Evolutionary conservation across 2,888 invertebrate genomes (phyloP).

Genomic region (Eupithecia exiguata): DNA sequence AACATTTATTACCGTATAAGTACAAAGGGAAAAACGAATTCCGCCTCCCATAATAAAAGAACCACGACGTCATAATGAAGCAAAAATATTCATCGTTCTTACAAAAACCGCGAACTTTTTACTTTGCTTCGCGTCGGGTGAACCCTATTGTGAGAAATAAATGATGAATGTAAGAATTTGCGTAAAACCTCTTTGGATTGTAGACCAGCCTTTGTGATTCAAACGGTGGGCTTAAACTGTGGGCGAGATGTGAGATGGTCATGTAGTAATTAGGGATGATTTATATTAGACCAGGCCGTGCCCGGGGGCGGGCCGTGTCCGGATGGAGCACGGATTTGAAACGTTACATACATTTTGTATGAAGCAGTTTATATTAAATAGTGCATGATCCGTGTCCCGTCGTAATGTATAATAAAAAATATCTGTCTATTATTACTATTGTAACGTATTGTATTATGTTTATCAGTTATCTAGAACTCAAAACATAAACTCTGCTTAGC

Average conservation of each 20-base stretch:
- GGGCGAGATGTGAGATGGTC: neutral
- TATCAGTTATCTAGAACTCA: no score
- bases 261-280: neutral
- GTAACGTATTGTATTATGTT: no score
- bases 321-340: no score
- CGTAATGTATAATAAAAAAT: no score
- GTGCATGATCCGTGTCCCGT: no score
- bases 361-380: no score
- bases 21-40: neutral
- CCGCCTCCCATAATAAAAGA: conserved; percentile 8
- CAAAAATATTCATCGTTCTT: conserved; percentile 25
- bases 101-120: conserved; percentile 27
- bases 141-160: conserved; percentile 20
- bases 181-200: conserved; percentile 10
- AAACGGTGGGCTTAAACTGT: neutral
- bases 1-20: neutral
- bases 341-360: no score
- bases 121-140: conserved; percentile 19
- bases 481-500: no score
- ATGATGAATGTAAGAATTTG: conserved; percentile 12
- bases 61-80: conserved; percentile 10
- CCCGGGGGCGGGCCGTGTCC: no score
- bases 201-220: neutral
- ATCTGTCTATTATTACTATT: no score
- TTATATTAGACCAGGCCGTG: no score